Evolutionary conservation across 2,797 vertebrate species (phyloP).

Genomic region (Eospalax fontanierii): DNA sequence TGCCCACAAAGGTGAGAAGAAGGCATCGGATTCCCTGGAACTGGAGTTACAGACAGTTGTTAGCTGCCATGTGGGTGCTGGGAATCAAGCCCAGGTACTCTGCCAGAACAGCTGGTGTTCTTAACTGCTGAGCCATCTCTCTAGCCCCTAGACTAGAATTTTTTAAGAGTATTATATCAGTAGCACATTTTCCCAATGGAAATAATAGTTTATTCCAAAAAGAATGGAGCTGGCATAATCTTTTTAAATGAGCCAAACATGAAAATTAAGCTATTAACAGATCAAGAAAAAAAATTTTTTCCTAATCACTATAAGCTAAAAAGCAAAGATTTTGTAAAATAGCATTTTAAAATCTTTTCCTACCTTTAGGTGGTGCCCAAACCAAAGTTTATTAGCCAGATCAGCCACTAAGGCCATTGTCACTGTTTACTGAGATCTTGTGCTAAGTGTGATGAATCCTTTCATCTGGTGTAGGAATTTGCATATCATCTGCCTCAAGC

Average conservation of each 20-base stretch:
- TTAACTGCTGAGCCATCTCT: too few relatives aligned
- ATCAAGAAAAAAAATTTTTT: slow-evolving; percentile 53
- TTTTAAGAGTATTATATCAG: not conserved
- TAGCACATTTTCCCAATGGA: not conserved
- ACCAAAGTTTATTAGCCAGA: slow-evolving; percentile 31
- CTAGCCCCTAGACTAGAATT: not conserved
- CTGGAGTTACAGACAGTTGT: too few relatives aligned
- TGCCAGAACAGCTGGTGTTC: too few relatives aligned
- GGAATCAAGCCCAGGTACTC: too few relatives aligned
- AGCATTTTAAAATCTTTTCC: slow-evolving; percentile 6
- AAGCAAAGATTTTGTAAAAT: not conserved
- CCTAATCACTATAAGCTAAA: slow-evolving; percentile 5
- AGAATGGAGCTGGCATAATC: not conserved
- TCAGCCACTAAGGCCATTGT: not conserved
- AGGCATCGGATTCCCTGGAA: too few relatives aligned
- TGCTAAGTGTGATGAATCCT: not conserved
- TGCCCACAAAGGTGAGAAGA: too few relatives aligned
- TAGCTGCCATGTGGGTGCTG: too few relatives aligned
- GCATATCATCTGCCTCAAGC: not conserved
- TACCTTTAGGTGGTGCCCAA: slow-evolving; percentile 82
- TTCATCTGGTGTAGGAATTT: not conserved
- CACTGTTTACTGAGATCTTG: not conserved
- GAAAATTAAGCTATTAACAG: slow-evolving; percentile 16
- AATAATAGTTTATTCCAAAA: slow-evolving; percentile 48
- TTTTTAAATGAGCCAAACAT: slow-evolving; percentile 48